These are phyloP conservation scores for Ophion slaviceki DNA, from an alignment of 2,888 invertebrate species.

Conservation along the genomic window DNA sequence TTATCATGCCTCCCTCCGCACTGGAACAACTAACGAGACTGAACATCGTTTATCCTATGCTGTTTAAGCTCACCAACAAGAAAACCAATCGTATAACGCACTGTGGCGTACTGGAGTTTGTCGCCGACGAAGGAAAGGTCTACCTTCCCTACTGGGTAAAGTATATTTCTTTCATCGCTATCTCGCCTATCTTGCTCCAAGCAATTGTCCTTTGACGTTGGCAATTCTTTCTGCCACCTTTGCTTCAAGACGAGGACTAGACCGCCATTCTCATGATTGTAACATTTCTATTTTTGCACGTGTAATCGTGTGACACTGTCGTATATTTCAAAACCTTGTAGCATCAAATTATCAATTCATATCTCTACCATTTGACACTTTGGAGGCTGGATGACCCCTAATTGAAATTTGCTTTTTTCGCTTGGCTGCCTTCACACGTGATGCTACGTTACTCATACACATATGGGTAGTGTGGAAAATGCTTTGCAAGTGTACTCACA, in stretches of 20 bases:
- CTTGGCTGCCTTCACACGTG: constrained; percentile 2
- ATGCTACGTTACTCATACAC: constrained; percentile 35
- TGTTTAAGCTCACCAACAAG: constrained; percentile 97
- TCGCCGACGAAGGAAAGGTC: constrained; percentile 98
- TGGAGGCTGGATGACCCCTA: background rate
- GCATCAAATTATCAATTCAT: background rate
- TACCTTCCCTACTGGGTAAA: constrained; percentile 99
- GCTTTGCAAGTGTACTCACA: constrained; percentile 42
- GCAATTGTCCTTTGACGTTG: background rate
- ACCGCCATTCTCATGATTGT: background rate
- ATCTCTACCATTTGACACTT: background rate
- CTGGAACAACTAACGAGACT: constrained; percentile 95
- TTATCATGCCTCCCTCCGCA: constrained; percentile 99
- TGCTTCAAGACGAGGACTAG: too few relatives aligned
- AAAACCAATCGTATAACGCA: constrained; percentile 94
- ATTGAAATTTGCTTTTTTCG: background rate
- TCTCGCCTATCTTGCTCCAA: constrained; percentile 12
- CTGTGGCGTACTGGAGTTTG: constrained; percentile 98
- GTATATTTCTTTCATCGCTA: constrained; percentile 8
- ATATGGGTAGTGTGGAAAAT: constrained; percentile 24
- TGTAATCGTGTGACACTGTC: background rate
- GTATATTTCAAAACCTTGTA: background rate
- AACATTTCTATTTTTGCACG: background rate
- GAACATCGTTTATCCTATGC: constrained; percentile 99
- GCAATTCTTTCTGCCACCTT: too few relatives aligned